Evolutionary conservation across 2,888 invertebrate species (phyloP), one percentile per base, ranked within the genome.

Genomic region (Synanthedon myopaeformis): DNA sequence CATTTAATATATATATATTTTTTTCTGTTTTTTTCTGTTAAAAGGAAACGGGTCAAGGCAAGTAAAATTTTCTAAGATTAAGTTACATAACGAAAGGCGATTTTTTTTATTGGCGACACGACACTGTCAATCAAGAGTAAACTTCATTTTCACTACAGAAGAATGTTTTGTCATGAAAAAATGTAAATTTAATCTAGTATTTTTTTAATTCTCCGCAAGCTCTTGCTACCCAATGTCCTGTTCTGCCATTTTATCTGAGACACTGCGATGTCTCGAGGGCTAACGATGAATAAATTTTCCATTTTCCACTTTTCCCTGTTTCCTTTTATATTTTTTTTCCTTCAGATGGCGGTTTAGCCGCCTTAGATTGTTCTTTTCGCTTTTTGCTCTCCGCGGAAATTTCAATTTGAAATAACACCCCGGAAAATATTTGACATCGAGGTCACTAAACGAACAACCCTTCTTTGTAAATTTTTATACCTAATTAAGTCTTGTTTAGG

Each of bases 241-340:
- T 63, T 58, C 61, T 53, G 53, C 54, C 57, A 58, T 63, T 61
- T 52, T 52, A 52, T 50, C 55, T 54, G 55, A 52, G 55, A 59
- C 58, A 56, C 56, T 52, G 57, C 54, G 62, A 63, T 59, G 62
- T 62, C 63, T 49, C 62, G 59, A 65, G 62, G 66, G 61, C 66
- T 67, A 68, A 67, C 70, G 69, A 75, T 74, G 74, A 76, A 76
- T 74, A 78, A 74, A 75, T 74, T 75, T 70, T 63, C 67, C 65
- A 65, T 67, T 68, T 64, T 62, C 64, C 62, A 61, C 59, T 60
- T 64, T 66, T 59, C 63, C 60, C 54, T 59, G 59, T 65, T 60
- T 62, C 57, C 57, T 56, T 56, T 58, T 60, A 62, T 58, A 35
- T 35, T 4, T 35, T 60, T 60, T 62, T 63, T 65, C 59, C 61